These are phyloP conservation scores for Otolemur crassicaudatus DNA, from an alignment of 2,797 vertebrate genomes.

Conservation along the genomic window DNA sequence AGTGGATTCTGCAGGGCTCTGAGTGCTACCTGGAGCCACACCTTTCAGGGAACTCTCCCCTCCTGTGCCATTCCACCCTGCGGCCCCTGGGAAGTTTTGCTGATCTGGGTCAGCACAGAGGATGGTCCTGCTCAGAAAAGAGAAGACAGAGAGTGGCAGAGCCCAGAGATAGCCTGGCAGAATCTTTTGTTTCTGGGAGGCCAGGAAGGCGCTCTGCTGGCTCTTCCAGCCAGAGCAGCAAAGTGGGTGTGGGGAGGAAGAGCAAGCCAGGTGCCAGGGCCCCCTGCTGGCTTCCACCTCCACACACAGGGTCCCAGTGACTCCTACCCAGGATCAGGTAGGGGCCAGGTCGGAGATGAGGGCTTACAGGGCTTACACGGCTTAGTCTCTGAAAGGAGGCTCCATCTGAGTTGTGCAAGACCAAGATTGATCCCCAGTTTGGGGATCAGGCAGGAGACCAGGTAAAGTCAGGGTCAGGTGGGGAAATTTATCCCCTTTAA, in stretches of 20 bases:
- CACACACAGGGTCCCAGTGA: background rate
- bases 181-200: background rate
- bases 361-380: background rate
- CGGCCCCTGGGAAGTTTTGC: background rate
- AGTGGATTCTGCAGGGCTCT: background rate
- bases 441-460: background rate
- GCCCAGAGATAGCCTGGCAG: background rate
- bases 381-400: background rate
- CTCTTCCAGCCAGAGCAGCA: background rate
- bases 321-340: background rate
- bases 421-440: background rate
- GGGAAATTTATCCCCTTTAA: background rate
- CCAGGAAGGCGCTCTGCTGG: background rate
- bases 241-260: fast-evolving
- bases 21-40: background rate
- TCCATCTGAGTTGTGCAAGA: background rate
- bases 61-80: background rate
- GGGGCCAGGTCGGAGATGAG: background rate
- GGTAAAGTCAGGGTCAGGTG: background rate
- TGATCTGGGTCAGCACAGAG: background rate
- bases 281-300: slow-evolving; percentile 23
- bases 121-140: background rate
- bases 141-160: background rate
- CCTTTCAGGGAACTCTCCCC: fast-evolving
- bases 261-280: background rate